Base-by-base conservation (phyloP, 2,888 invertebrate species). In the Carcina quercana region DNA sequence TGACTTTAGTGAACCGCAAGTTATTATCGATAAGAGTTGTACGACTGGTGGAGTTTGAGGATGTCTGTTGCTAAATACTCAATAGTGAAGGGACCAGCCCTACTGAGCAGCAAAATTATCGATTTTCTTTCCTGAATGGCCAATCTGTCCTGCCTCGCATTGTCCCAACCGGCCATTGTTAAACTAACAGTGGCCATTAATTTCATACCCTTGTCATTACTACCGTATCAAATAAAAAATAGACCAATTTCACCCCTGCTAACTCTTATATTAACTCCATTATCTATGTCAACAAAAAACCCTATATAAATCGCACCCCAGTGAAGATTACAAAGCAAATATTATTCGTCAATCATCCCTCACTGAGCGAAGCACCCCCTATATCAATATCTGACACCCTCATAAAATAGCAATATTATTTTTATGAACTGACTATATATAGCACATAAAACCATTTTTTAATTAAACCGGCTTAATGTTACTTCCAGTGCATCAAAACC, bases 401-500 rank as follows among this genome's bases (percentile, higher is more conserved):
- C 59, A 53, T 52, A 50, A 48, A 54, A 49, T 48, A 47, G 65
- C 58, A 73, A 71, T 78, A 70, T 76, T 78, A 79, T 78, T 80
- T 75, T 80, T 78, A 82, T 79, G 72, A 68, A 72, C 73, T 58
- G 54, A 11, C 24, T 6, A 12, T 10, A 8, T 24, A 24, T 47
- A 56, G 53, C 55, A 58, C 58, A 58, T 56, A 55, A 59, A 59
- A 53, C 59, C 50, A 63, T 70, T 82, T 80, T 82, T 82, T 76
- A 80, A 80, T 83, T 75, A 73, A 73, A 78, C 58, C 56, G 69
- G 74, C 63, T 71, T 68, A 72, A 59, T 58, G 59, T 46, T 50
- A 46, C 37, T 48, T 45, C 42, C 43, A 30, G 39, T 43, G 50
- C 44, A 48, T 50, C 50, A 34, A 39, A 50, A 42, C 43, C 41